Base-by-base conservation (phyloP, 2,797 vertebrate genomes). In the Lemur catta region DNA sequence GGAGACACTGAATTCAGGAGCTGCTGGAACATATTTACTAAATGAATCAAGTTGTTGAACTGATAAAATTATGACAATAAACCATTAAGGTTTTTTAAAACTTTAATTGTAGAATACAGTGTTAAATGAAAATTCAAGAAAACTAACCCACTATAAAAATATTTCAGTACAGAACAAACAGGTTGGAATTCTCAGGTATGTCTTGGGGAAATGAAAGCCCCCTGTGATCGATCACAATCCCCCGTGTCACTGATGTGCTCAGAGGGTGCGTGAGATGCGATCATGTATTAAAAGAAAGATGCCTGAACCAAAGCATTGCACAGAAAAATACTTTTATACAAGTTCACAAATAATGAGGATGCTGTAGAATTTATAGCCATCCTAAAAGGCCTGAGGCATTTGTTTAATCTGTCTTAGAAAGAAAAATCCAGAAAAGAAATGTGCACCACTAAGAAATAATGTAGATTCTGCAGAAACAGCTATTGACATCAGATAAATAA, bases 351-450 rank as follows among this genome's bases (percentile, higher is more conserved):
- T 20, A 74, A 38, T 2, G 30, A 85, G 26, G 48, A 30, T 57
- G 38, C 4, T 0, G 26, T 15, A 30, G 30, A 91, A 33, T 26
- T 35, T 13, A 17, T 7, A 38, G 63, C 50, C 57, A 52, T 71
- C 67, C 22, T 6, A 2, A 63, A 79, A 63, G 10, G 76, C 13
- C 57, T 28, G 28, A 84, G 11, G 20, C 61, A 15, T 59, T 71
- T 41, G 63, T 50, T 52, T 41, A 61, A 2, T 55, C 35, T 35
- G 5, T 24, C 15, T 41, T 48, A 57, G 35, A 48, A 35, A 85
- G 71, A 91, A 93, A 91, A 94, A 84, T 65, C 24, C 48, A 91
- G n/a, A 38, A 78, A 82, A 75, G 28, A 86, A 91, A 92, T 79
- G 6, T 84, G 57, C 85, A 33, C 26, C 50, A 26, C 6, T 48